Evolutionary conservation across 1,140 invertebrate species (phyloP), one percentile per base, ranked within the genome.

Genomic region (Medauroidea extradentata): DNA sequence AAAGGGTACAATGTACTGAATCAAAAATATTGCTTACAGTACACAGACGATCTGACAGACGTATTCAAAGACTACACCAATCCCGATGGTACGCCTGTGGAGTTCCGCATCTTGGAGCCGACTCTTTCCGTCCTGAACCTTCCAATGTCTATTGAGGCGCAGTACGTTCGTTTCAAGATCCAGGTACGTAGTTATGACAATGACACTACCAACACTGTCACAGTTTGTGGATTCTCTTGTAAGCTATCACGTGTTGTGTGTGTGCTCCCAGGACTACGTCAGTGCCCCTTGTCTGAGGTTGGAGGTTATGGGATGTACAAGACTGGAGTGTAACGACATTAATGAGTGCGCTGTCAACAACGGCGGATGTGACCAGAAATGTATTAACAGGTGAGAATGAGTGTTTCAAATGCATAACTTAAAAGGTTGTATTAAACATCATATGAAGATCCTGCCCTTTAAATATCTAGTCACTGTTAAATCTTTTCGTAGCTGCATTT

Each of bases 361-460:
- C 73, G 95, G 94, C 8, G 93, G 92, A 18, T 98, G 95, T 74
- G 89, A 96, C 69, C 93, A 96, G 69, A 93, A 94, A 75, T 96
- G 94, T 77, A 82, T 94, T 43, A 96, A 96, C 69, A 89, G 79
- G 80, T 81, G 73, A 74, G 72, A 73, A 52, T 27, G 0, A 43
- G 23, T 16, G 4, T 34, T 39, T 41, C 9, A 38, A 11, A 11
- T 34, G n/a, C 29, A 34, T 34, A 57, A 14, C 21, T 25, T 55
- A 5, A n/a, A n/a, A 52, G 27, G 18, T 8, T 52, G 21, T 14
- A 34, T 57, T 14, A 27, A 56, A 29, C 2, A 56, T n/a, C n/a
- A n/a, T n/a, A n/a, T n/a, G n/a, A n/a, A n/a, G n/a, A n/a, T n/a
- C n/a, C n/a, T n/a, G n/a, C n/a, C n/a, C n/a, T n/a, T n/a, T n/a